These are phyloP conservation scores for Vanessa cardui DNA, from an alignment of 2,888 invertebrate species.

Conservation along the genomic window DNA sequence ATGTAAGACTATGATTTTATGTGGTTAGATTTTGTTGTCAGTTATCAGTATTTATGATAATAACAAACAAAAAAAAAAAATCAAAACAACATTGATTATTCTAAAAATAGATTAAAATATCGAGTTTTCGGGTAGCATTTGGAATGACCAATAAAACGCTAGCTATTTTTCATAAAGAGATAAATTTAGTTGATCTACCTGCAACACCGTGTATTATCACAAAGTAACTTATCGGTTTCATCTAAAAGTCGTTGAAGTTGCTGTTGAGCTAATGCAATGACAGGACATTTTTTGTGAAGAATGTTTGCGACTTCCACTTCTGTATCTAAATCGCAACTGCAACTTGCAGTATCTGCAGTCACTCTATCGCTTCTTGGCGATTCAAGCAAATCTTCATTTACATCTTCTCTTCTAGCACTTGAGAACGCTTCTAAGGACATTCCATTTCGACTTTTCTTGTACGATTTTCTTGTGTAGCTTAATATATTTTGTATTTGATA, in stretches of 20 bases:
- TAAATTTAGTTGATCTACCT: conserved; percentile 51
- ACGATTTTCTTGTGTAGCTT: conserved; percentile 67
- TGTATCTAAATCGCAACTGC: conserved; percentile 62
- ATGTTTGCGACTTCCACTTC: conserved; percentile 68
- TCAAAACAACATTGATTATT: too few species aligned
- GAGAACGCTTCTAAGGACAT: conserved; percentile 50
- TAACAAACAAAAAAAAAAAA: too few species aligned
- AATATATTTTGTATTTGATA: conserved; percentile 67
- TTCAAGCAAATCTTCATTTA: conserved; percentile 48
- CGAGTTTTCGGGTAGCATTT: too few species aligned
- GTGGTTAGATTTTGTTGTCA: too few species aligned
- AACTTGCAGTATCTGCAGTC: conserved; percentile 45
- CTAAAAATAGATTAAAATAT: too few species aligned
- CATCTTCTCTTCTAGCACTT: conserved; percentile 49
- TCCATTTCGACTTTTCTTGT: conserved; percentile 55
- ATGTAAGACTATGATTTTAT: too few species aligned
- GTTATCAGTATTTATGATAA: too few species aligned
- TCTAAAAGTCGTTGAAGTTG: conserved; percentile 68
- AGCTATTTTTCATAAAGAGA: not conserved
- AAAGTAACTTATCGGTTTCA: conserved; percentile 64
- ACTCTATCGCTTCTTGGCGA: conserved; percentile 54
- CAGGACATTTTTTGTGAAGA: conserved; percentile 72
- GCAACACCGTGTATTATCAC: conserved; percentile 62
- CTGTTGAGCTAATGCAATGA: conserved; percentile 68
- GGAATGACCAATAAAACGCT: not conserved